Percentiles rank a stretch among this genome's conserved stretches.
Conservation (phyloP, 2,113 vertebrate species). For the Atlantisia rogersi region DNA sequence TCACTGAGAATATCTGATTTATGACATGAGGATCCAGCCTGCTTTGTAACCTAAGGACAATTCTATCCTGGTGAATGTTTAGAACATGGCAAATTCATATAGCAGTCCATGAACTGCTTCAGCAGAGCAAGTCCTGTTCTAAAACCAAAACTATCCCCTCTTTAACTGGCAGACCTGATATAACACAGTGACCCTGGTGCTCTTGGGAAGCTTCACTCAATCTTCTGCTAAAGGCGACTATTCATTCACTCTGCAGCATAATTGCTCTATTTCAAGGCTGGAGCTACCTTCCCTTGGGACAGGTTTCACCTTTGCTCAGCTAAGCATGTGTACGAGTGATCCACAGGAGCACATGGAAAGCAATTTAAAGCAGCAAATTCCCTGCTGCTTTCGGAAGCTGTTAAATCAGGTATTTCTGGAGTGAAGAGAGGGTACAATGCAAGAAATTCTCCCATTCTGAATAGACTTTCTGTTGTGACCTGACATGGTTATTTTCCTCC, state of each 20-base stretch:
- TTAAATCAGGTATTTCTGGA: constrained; percentile 12
- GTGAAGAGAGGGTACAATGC: background rate
- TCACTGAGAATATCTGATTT: background rate
- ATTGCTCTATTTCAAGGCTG: constrained; percentile 40
- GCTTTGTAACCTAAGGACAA: background rate
- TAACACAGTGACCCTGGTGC: background rate
- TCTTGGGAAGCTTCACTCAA: constrained; percentile 7
- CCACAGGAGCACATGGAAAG: constrained; percentile 22
- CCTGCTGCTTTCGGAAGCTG: constrained; percentile 46
- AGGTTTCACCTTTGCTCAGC: constrained; percentile 58
- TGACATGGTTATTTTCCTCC: background rate
- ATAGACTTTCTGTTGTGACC: background rate
- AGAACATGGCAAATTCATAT: background rate
- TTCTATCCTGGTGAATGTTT: background rate
- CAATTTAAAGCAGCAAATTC: constrained; percentile 44
- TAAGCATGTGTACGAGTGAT: constrained; percentile 13
- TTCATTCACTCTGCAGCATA: constrained; percentile 20
- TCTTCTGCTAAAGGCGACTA: background rate
- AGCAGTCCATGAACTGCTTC: background rate
- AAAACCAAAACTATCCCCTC: background rate
- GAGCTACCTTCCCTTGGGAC: constrained; percentile 46
- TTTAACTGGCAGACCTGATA: background rate
- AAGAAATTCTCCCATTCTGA: background rate
- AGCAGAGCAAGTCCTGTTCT: background rate
- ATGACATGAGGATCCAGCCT: background rate